A percentile compares a stretch with the other conserved stretches of the same genome.
Evolutionary conservation across 2,797 vertebrate genomes (phyloP).

Genomic region (Diglossa cyanea): DNA sequence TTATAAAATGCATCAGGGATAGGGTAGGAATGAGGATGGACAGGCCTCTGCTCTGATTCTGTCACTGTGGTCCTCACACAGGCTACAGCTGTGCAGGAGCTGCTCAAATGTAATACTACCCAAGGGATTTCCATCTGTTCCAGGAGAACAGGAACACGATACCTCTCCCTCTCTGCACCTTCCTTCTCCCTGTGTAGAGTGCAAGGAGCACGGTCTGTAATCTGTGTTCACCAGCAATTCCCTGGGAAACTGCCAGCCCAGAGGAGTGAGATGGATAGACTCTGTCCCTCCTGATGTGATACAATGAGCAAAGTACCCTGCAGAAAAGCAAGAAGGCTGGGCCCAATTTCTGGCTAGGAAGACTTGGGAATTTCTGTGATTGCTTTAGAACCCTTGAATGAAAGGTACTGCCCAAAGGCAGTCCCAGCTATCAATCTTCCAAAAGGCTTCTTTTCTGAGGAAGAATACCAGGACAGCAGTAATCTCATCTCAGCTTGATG

Average conservation of each 20-base stretch:
- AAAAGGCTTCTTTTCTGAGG: neutral
- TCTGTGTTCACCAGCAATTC: neutral
- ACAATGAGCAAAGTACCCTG: neutral
- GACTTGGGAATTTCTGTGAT: neutral
- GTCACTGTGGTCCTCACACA: neutral
- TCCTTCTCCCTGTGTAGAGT: neutral
- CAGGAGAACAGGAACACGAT: neutral
- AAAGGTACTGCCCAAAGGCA: neutral
- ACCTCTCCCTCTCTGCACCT: neutral
- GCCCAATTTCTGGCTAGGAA: neutral
- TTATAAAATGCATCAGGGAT: neutral
- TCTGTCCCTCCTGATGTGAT: neutral
- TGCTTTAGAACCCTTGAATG: neutral
- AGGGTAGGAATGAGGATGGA: neutral
- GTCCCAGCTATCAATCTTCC: neutral
- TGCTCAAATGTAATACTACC: neutral
- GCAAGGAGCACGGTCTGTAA: neutral
- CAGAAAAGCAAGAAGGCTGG: neutral
- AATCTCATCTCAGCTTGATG: neutral
- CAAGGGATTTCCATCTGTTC: neutral
- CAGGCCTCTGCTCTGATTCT: neutral
- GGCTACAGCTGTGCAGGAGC: neutral
- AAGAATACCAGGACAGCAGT: neutral
- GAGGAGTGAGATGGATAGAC: neutral
- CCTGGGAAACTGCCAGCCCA: neutral